These are phyloP conservation scores for Prionailurus bengalensis DNA, from an alignment of 2,113 vertebrate species.

Conservation along the genomic window DNA sequence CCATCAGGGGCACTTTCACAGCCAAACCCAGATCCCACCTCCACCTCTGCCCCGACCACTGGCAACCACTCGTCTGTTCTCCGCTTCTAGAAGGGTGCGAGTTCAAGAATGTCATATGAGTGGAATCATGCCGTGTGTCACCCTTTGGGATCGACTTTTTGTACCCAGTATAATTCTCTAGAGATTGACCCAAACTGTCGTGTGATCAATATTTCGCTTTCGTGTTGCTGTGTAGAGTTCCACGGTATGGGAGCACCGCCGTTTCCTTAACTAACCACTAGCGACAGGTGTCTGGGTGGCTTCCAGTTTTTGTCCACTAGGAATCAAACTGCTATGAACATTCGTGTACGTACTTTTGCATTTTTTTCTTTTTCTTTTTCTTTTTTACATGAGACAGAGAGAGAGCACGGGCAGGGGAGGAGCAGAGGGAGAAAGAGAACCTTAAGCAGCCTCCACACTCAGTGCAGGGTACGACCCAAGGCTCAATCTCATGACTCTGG, in stretches of 20 bases:
- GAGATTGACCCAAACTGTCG: background rate
- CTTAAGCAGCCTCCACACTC: too few species aligned
- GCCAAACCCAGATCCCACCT: background rate
- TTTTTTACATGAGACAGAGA: too few species aligned
- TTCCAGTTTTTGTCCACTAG: background rate
- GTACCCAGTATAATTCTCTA: background rate
- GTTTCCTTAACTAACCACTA: background rate
- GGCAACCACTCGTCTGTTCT: background rate
- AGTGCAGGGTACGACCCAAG: too few species aligned
- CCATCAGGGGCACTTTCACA: too few species aligned
- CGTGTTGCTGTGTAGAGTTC: background rate
- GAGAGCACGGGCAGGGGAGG: too few species aligned
- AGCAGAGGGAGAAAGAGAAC: too few species aligned
- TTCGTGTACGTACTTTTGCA: background rate
- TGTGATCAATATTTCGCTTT: background rate
- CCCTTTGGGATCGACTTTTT: background rate
- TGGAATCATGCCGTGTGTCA: background rate
- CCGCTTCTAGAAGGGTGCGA: conserved; percentile 7
- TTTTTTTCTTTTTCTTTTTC: background rate
- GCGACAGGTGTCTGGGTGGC: background rate
- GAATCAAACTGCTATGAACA: background rate
- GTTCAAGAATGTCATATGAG: conserved; percentile 1
- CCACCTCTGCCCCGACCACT: background rate
- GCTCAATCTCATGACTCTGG: too few species aligned
- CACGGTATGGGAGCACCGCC: rapidly evolving